A percentile compares a stretch with the other conserved stretches of the same genome.
Evolutionary conservation across 1,140 invertebrate genomes (phyloP).

Genomic region (Trichonephila inaurata): DNA sequence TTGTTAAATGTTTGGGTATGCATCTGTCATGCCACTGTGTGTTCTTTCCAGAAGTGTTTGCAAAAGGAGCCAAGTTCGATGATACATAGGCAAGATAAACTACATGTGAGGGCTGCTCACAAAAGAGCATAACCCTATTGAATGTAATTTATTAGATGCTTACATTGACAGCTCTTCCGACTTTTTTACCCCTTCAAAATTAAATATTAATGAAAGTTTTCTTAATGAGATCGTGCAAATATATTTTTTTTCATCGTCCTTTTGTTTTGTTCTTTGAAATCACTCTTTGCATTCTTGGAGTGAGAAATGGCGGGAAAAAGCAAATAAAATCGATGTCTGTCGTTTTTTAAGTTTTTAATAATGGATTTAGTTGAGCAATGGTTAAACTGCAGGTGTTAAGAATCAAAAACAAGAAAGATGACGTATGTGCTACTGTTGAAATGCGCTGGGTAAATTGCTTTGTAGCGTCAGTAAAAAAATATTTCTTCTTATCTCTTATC

Average conservation of each 20-base stretch:
- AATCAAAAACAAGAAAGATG: no score
- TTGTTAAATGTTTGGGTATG: slow-evolving; percentile 29
- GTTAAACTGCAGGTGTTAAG: no score
- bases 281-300: no score
- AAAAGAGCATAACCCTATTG: background rate
- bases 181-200: background rate
- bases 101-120: background rate
- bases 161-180: background rate
- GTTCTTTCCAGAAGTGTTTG: background rate
- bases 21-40: background rate
- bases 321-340: no score
- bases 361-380: no score
- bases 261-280: no score
- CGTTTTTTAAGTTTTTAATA: no score
- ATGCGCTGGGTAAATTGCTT: no score
- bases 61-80: background rate
- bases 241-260: background rate
- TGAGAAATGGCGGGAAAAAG: no score
- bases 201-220: background rate
- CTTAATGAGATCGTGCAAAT: slow-evolving; percentile 18
- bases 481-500: no score
- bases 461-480: no score
- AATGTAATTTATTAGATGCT: slow-evolving; percentile 14
- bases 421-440: no score
- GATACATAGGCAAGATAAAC: background rate